Base-by-base conservation (phyloP, 2,888 invertebrate genomes). In the Drosophila kambysellisi region DNA sequence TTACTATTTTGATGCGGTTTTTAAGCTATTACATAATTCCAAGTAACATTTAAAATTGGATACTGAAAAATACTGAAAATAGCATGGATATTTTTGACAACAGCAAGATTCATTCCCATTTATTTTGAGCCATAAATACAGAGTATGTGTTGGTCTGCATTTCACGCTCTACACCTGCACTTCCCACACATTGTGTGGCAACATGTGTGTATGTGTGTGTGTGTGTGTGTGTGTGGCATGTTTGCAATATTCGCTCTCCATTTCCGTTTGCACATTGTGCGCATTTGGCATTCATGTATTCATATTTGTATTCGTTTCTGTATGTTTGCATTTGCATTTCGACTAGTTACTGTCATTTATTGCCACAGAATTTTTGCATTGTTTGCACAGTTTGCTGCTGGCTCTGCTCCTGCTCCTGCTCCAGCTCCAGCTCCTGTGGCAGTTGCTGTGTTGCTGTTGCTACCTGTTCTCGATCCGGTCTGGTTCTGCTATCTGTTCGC, bases 321-420 rank as follows among this genome's bases (percentile, higher is more conserved):
- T 43, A 39, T 43, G 29, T 29, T 52, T 46, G 30, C 64, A 64
- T 69, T 68, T 53, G 54, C 33, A 57, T 76, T 57, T 71, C 48
- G 41, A 70, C 72, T 80, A 67, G 88, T 76, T 85, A 77, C 75
- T 88, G 81, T 76, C 86, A 89, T 85, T 81, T 79, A 75, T 85
- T 68, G 82, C 63, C 56, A 58, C 65, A 64, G 66, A 33, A 71
- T 77, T 85, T 77, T 51, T 71, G 77, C 75, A 76, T 82, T 89
- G 82, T 87, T 74, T 73, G 63, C 73, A 74, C 56, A 51, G 35
- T 35, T 56, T 56, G 39, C n/a, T 41, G 41, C 70, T 53, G 12
- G 32, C 29, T 37, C 37, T 51, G 20, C 30, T 39, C 15, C 59
- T 50, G 37, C 12, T 52, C 51, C 11, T 11, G 51, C 7, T 52